Evolutionary conservation across 2,888 invertebrate species (phyloP).

Genomic region (Oligia strigilis): DNA sequence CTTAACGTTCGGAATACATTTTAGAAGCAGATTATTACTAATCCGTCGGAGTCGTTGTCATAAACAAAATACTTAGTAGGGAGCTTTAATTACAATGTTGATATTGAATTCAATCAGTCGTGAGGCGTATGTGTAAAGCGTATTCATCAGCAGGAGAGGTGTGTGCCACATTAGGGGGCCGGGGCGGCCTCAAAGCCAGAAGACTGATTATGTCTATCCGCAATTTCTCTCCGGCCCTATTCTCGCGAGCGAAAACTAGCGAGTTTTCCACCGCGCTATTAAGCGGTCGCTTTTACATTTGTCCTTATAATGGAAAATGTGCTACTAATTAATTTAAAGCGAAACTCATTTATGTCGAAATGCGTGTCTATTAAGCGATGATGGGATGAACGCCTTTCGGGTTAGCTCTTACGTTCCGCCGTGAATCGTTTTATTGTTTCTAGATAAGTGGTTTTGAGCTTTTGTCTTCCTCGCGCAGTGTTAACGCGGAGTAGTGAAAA

Average conservation of each 20-base stretch:
- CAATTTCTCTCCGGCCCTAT: constrained; percentile 90
- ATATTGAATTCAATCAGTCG: constrained; percentile 78
- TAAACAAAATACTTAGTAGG: constrained; percentile 46
- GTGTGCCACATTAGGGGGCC: constrained; percentile 87
- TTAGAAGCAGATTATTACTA: constrained; percentile 41
- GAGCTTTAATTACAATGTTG: constrained; percentile 72
- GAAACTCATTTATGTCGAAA: constrained; percentile 91
- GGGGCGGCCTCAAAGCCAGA: constrained; percentile 90
- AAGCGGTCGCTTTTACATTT: constrained; percentile 91
- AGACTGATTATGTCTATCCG: constrained; percentile 91
- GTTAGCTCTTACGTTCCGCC: constrained; percentile 77
- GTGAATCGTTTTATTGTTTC: constrained; percentile 83
- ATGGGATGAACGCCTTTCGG: constrained; percentile 86
- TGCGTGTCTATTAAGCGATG: constrained; percentile 90
- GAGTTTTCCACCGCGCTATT: constrained; percentile 91
- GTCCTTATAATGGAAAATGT: constrained; percentile 91
- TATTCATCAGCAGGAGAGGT: constrained; percentile 89
- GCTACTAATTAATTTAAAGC: constrained; percentile 91
- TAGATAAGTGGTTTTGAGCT: constrained; percentile 78
- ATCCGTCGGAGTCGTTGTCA: constrained; percentile 32
- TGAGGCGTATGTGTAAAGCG: constrained; percentile 81
- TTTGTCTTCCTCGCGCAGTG: constrained; percentile 72
- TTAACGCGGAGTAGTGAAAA: constrained; percentile 77
- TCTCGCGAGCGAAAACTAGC: constrained; percentile 90
- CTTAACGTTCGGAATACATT: constrained; percentile 38